phyloP scores from a whole-genome alignment of 2,797 vertebrate species.

The Australoheros facetus region DNA sequence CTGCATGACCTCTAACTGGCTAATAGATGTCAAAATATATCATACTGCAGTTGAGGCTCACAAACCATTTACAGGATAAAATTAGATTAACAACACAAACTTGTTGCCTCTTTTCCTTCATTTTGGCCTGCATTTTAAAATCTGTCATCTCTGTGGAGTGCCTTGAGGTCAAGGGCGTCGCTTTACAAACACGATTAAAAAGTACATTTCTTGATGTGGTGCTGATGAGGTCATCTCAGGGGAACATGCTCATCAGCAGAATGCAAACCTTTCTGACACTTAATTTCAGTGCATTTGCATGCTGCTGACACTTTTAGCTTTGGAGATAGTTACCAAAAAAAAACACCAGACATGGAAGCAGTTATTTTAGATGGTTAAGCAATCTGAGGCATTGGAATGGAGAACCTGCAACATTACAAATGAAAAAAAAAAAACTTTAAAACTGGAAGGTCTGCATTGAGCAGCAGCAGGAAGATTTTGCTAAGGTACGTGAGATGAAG shows the following conservation, averaged over 20 bases:
- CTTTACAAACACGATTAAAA: slow-evolving; percentile 28
- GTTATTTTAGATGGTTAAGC: slow-evolving; percentile 2
- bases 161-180: slow-evolving; percentile 11
- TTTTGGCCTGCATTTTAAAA: not conserved
- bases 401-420: not conserved
- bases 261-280: slow-evolving; percentile 44
- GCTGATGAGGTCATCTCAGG: slow-evolving; percentile 55
- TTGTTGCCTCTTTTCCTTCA: slow-evolving; percentile 4
- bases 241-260: slow-evolving; percentile 38
- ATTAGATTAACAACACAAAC: not conserved
- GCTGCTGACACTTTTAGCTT: slow-evolving; percentile 24
- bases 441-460: not conserved
- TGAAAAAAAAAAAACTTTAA: not conserved
- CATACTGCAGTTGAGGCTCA: not conserved
- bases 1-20: not conserved
- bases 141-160: not conserved
- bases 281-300: slow-evolving; percentile 36
- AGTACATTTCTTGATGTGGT: not conserved
- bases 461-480: slow-evolving; percentile 2
- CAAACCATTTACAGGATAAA: not conserved
- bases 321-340: not conserved
- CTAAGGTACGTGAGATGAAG: slow-evolving; percentile 14
- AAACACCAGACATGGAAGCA: not conserved
- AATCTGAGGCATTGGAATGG: not conserved
- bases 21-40: not conserved